Evolutionary conservation across 2,113 vertebrate species (phyloP).

Genomic region (Martes martes): DNA sequence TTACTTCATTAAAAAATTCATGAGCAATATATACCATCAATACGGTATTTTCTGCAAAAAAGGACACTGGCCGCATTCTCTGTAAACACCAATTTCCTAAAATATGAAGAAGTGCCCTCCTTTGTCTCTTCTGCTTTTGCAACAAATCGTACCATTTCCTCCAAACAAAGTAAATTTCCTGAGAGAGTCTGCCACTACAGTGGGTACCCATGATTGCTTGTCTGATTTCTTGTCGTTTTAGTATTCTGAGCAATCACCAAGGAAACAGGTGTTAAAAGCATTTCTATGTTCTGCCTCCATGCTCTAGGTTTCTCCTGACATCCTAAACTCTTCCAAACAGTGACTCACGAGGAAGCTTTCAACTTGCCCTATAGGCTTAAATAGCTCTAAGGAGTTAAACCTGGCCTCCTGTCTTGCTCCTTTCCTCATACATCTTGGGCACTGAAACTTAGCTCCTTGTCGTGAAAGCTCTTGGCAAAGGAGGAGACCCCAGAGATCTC

Average conservation of each 20-base stretch:
- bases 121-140: neutral
- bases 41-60: neutral
- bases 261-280: conserved; percentile 29
- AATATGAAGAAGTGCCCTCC: neutral
- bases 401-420: neutral
- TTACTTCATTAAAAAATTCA: neutral
- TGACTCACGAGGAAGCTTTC: conserved; percentile 7
- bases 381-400: neutral
- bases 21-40: neutral
- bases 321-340: conserved; percentile 7
- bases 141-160: neutral
- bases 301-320: neutral
- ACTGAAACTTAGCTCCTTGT: neutral
- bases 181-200: neutral
- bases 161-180: conserved; percentile 3
- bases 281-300: neutral
- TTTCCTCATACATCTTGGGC: neutral
- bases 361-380: conserved; percentile 12
- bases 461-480: neutral
- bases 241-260: neutral
- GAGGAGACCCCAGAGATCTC: neutral
- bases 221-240: neutral
- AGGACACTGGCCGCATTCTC: neutral
- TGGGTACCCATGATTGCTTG: neutral
- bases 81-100: neutral